These are phyloP conservation scores for Ameiurus melas DNA, from an alignment of 2,113 vertebrate genomes.

Conservation along the genomic window DNA sequence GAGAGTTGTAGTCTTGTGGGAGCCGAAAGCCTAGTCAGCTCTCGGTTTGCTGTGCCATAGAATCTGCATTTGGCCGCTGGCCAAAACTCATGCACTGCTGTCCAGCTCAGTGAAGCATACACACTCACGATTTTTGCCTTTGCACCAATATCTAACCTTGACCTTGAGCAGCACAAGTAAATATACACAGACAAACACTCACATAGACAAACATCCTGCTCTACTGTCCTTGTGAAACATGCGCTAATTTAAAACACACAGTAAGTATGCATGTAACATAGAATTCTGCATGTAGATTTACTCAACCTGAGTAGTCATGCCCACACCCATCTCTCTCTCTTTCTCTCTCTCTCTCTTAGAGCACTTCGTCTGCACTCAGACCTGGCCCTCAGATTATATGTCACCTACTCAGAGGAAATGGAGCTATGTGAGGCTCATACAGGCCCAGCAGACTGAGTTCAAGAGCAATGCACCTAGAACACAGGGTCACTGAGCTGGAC, in stretches of 20 bases:
- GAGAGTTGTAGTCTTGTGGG: conserved; percentile 51
- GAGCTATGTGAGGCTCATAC: conserved; percentile 48
- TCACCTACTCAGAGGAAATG: conserved; percentile 70
- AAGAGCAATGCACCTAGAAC: conserved; percentile 29
- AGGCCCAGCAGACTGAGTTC: conserved; percentile 53
- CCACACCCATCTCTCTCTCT: background rate
- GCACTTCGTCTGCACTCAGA: conserved; percentile 37
- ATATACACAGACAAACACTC: conserved; percentile 32
- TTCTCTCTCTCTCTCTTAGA: conserved; percentile 22
- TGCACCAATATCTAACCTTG: conserved; percentile 23
- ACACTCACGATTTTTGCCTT: background rate
- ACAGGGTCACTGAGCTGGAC: conserved; percentile 49
- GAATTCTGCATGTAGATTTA: background rate
- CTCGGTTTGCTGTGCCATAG: conserved; percentile 44
- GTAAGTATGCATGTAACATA: background rate
- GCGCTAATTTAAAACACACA: background rate
- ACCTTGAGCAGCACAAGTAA: background rate
- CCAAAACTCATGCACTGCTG: conserved; percentile 4
- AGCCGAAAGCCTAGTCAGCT: conserved; percentile 51
- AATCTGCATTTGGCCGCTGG: conserved; percentile 9
- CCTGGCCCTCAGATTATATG: conserved; percentile 64
- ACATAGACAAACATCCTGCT: conserved; percentile 22
- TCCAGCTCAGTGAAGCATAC: background rate
- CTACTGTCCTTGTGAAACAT: background rate
- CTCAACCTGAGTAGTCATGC: background rate